Evolutionary conservation across 2,797 vertebrate species (phyloP), one percentile per base, ranked within the genome.

Genomic region (Sciurus vulgaris): DNA sequence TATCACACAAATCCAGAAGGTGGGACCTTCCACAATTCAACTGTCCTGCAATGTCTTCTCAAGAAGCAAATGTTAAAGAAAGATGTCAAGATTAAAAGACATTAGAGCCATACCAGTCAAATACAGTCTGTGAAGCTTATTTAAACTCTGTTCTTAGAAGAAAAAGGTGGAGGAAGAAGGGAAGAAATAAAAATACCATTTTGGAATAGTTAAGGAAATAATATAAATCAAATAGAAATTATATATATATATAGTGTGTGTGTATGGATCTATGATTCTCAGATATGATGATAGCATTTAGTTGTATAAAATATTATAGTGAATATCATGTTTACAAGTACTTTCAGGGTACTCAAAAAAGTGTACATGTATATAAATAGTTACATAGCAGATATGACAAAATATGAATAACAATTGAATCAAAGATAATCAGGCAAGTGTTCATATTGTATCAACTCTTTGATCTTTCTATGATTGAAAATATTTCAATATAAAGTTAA

Each of bases 331-430:
- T 61, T 38, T 84, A 35, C n/a, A 96, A 89, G 70, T 90, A 73
- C 83, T 69, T 94, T 92, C 38, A 86, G 89, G 54, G 49, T 54
- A 65, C 85, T 96, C 20, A 54, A 44, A 88, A 77, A 92, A 88
- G 20, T 24, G 77, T 8, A 89, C 18, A 44, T 35, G 67, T 41
- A 41, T 84, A 87, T 15, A 89, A 79, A 86, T 33, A 82, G 41
- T 85, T 49, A 59, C 11, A 56, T n/a, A 65, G 24, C 30, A 92
- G 76, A 86, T 82, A 72, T 18, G 9, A 9, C 7, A 86, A 94
- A 88, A 82, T 91, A 54, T 33, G 44, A 89, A 76, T 20, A 65
- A 90, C 2, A 47, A 3, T 5, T 54, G 51, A 86, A 86, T 54
- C 44, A 89, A 86, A 10, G 47, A 61, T 90, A 77, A 94, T 94